Base-by-base conservation (phyloP, 64 coral and sea anemone species). In the Pachyseris speciosa region DNA sequence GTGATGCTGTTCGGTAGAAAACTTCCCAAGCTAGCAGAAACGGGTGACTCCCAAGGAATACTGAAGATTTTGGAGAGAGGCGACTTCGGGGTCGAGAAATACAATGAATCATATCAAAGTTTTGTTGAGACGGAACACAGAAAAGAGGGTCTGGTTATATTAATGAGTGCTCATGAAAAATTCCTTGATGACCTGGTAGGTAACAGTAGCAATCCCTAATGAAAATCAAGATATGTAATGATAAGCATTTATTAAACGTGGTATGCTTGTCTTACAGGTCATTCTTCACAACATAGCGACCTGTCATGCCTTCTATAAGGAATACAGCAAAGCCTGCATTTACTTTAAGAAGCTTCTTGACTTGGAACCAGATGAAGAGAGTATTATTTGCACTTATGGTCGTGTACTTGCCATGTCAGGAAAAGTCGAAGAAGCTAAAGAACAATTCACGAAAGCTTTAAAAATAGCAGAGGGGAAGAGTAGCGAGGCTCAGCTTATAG, bases 51-150 rank as follows among this genome's bases (percentile, higher is more conserved):
- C 4, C 44, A 93, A 72, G 51, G 39, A 11, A 92, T 79, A 64
- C 27, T 96, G 12, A 37, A 39, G 5, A 74, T 96, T 36, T 43
- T 96, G 12, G 49, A 64, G 31, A 96, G 93, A 25, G 94, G 94
- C 19, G 69, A 50, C 12, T 93, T 96, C 93, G 80, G 72, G n/a
- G 70, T 58, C 19, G 67, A 70, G 61, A 67, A 86, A 50, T 96
- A 96, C 71, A 96, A 96, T 68, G 43, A 72, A 72, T 91, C 90
- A 39, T 96, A 96, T 26, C 86, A 65, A n/a, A 83, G 68, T 44
- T 96, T 96, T 84, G 65, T 89, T 25, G 86, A 93, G 44, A 71
- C 47, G 13, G 75, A 96, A 2, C 79, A 93, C 26, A 88, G 84
- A 11, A 85, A 80, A 53, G 67, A 93, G 81, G 94, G 90, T 1